phyloP scores from a whole-genome alignment of 2,113 vertebrate genomes.

The Dipodomys merriami region DNA sequence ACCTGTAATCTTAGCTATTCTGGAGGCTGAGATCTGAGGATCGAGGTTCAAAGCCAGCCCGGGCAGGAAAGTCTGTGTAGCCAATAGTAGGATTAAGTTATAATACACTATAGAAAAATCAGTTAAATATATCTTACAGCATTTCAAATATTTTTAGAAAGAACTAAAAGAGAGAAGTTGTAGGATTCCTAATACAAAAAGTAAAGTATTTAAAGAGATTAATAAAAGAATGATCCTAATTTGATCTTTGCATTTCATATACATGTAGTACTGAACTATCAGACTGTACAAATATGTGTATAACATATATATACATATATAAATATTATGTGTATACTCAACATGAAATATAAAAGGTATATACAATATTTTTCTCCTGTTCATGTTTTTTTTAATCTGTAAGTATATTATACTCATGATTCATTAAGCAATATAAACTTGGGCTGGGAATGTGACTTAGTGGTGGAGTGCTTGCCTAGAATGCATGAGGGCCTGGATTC shows the following conservation, averaged over 20 bases:
- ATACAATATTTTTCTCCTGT: background rate
- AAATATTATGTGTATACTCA: background rate
- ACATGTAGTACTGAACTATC: background rate
- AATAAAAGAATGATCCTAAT: background rate
- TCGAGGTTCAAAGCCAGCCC: no score
- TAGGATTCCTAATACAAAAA: background rate
- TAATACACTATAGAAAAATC: no score
- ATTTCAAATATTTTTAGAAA: background rate
- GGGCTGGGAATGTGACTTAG: no score
- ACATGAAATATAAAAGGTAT: background rate
- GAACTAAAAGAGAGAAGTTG: background rate
- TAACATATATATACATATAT: no score
- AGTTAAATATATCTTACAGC: background rate
- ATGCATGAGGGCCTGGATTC: no score
- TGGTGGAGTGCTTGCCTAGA: no score
- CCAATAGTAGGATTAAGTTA: background rate
- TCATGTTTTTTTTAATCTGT: background rate
- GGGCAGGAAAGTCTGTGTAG: no score
- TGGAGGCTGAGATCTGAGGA: no score
- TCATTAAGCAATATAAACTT: slow-evolving; percentile 4
- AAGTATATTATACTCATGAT: background rate
- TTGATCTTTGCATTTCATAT: background rate
- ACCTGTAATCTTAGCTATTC: no score
- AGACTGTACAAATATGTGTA: no score
- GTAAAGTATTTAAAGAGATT: background rate